Base-by-base conservation (phyloP, 2,113 vertebrate species). In the Callithrix jacchus region DNA sequence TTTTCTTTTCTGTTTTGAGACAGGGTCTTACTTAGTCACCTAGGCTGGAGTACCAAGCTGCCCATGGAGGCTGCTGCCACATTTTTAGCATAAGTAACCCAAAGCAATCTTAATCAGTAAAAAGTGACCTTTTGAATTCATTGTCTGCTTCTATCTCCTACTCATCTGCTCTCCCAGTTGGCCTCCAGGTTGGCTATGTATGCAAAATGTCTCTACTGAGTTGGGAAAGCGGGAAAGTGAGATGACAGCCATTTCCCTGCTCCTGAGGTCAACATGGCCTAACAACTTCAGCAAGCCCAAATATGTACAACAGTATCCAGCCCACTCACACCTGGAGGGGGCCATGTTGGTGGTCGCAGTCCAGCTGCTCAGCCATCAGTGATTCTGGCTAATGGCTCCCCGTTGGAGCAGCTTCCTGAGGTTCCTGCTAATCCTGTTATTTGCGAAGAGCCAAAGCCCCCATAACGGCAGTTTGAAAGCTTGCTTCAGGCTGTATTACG, bases 401-500 rank as follows among this genome's bases (percentile, higher is more conserved):
- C 25, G 20, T 35, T 42, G 25, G 56, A 90, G 71, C 11, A 42
- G 64, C 27, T 96, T 95, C 52, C 95, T 85, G 77, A 79, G 81
- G 93, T 74, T 91, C 37, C 77, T 91, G 32, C 76, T 96, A 95
- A 83, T 87, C 66, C 40, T 45, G 76, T 73, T 94, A 47, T 96
- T 95, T 95, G 68, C 73, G 95, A 97, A 90, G 76, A 96, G 56
- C 79, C 81, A 73, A 88, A 74, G 66, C n/a, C 42, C 76, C 83
- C 71, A 76, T 16, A 40, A 20, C 5, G 42, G 66, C 71, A 93
- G 37, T 95, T 96, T 95, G 58, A 76, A 96, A 96, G 23, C 58
- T 73, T 82, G 91, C 76, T 49, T 86, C 52, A 88, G 58, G 52
- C 79, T 96, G 95, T 91, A 92, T 97, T 90, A 95, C 90, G 85